A percentile compares a stretch with the other conserved stretches of the same genome.
phyloP scores from a whole-genome alignment of 2,888 invertebrate genomes.

The Pheosia tremula region DNA sequence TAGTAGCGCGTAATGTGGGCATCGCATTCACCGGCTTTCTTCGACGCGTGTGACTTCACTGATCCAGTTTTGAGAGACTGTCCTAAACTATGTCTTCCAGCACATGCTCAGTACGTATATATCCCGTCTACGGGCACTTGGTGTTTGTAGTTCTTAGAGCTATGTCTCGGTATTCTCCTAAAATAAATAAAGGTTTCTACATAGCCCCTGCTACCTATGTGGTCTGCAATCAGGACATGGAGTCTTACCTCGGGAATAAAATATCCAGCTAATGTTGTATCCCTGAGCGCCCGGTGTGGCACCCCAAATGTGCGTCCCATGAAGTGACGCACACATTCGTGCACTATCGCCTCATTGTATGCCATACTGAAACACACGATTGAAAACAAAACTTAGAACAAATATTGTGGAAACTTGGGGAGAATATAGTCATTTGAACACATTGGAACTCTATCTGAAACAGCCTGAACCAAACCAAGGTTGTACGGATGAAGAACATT shows the following conservation, averaged over 20 bases:
- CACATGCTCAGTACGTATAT: too few relatives aligned
- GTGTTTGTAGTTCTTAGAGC: too few relatives aligned
- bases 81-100: too few relatives aligned
- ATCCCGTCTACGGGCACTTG: too few relatives aligned
- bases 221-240: too few relatives aligned
- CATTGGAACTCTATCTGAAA: background rate
- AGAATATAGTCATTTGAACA: background rate
- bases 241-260: conserved; percentile 88
- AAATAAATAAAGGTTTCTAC: too few relatives aligned
- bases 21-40: too few relatives aligned
- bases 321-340: conserved; percentile 92
- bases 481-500: background rate
- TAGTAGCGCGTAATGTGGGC: too few relatives aligned
- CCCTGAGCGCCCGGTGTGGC: conserved; percentile 90
- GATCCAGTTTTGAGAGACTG: too few relatives aligned
- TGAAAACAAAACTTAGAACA: background rate
- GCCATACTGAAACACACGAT: conserved; percentile 86
- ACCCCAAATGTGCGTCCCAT: conserved; percentile 91
- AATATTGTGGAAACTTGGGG: background rate
- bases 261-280: conserved; percentile 89
- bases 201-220: too few relatives aligned
- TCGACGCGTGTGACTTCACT: too few relatives aligned
- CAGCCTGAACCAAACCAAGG: background rate
- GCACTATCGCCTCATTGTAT: conserved; percentile 90
- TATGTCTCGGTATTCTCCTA: too few relatives aligned